Conservation (phyloP, 2,113 vertebrate genomes). For the Crotophaga sulcirostris region DNA sequence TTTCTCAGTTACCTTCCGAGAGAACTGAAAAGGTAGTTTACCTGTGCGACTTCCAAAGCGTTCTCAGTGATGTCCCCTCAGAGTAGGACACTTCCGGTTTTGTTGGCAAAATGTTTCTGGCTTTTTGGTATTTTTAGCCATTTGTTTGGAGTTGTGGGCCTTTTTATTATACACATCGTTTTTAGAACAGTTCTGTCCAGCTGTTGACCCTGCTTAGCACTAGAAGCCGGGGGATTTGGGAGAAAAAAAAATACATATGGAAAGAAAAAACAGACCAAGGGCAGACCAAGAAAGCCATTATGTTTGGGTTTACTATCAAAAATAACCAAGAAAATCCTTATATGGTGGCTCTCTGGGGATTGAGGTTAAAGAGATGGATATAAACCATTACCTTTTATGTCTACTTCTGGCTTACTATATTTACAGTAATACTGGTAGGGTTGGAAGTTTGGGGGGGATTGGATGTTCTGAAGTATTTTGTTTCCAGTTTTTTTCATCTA, state of each 20-base stretch:
- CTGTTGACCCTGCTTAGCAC: neutral
- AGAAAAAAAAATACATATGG: rapidly evolving
- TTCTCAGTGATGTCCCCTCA: rapidly evolving
- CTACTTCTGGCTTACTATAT: neutral
- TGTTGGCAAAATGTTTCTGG: neutral
- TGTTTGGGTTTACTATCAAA: neutral
- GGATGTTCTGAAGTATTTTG: neutral
- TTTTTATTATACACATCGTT: neutral
- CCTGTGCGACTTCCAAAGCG: neutral
- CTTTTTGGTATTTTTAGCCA: rapidly evolving
- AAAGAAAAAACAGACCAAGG: neutral
- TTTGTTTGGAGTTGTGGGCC: neutral
- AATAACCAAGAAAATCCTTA: neutral
- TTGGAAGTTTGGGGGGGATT: neutral
- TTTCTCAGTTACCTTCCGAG: neutral
- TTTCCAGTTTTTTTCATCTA: neutral
- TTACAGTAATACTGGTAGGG: neutral
- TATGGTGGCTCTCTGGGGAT: neutral
- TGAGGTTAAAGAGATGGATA: neutral
- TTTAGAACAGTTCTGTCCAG: neutral
- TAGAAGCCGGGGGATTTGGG: neutral
- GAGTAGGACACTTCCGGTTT: rapidly evolving
- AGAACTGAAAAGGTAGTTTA: rapidly evolving
- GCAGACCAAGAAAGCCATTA: neutral
- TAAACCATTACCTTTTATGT: neutral